A percentile compares a stretch with the other conserved stretches of the same genome.
Conservation (phyloP, 1,140 invertebrate species). For the Chrysopa pallens region DNA sequence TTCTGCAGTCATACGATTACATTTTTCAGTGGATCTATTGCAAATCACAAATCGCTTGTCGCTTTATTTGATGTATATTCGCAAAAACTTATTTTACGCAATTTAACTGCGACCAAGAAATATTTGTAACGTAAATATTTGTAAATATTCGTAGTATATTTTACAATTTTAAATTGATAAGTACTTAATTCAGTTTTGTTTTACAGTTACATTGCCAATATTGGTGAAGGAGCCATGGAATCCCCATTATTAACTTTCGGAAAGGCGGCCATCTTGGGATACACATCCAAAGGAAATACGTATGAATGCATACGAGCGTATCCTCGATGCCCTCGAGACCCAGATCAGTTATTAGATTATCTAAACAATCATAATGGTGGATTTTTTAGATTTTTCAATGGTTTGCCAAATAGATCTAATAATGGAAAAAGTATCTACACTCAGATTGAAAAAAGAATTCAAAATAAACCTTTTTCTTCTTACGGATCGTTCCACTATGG, state of each 20-base stretch:
- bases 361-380: conserved; percentile 74
- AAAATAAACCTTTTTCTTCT: neutral
- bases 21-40: no score
- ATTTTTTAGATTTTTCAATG: conserved; percentile 60
- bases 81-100: no score
- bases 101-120: conserved; percentile 8
- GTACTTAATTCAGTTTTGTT: conserved; percentile 5
- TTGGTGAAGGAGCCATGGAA: conserved; percentile 20
- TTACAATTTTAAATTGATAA: conserved; percentile 16
- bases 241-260: conserved; percentile 51
- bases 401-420: conserved; percentile 10
- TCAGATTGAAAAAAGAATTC: neutral
- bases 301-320: conserved; percentile 41
- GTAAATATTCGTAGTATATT: conserved; percentile 11
- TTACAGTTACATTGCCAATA: conserved; percentile 27
- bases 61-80: no score
- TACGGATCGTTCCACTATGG: neutral
- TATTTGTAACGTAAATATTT: conserved; percentile 18
- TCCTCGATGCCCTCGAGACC: conserved; percentile 50
- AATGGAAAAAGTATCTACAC: neutral
- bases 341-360: conserved; percentile 52
- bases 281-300: conserved; percentile 39
- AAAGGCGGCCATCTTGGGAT: conserved; percentile 49
- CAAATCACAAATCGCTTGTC: no score
- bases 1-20: no score